Conservation (phyloP, 2,888 invertebrate species). For the Parasteatoda lunata region DNA sequence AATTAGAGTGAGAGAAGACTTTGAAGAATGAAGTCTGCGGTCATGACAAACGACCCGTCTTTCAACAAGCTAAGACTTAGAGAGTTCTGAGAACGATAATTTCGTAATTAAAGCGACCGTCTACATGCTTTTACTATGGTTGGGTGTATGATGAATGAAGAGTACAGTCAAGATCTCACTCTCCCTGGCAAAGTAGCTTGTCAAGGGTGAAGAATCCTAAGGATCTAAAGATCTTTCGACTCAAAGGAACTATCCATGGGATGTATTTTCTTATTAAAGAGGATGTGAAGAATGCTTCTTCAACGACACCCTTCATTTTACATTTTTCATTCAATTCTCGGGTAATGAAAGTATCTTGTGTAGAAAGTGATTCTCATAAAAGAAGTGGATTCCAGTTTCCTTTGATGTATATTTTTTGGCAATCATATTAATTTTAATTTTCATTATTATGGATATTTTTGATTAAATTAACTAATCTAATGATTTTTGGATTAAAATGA, state of each 20-base stretch:
- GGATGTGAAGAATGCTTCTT: not conserved
- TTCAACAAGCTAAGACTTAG: not conserved
- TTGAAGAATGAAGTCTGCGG: not conserved
- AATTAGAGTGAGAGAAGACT: not conserved
- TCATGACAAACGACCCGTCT: not conserved
- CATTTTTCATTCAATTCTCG: not conserved
- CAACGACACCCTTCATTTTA: not conserved
- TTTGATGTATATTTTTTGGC: not conserved
- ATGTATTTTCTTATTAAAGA: not conserved
- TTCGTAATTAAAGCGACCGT: conserved; percentile 2
- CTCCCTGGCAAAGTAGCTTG: not conserved
- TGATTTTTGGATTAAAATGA: too few species aligned
- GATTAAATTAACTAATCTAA: too few species aligned
- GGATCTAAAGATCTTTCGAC: not conserved
- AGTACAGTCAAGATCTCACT: not conserved
- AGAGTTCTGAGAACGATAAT: not conserved
- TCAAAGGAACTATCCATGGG: not conserved
- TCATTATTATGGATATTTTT: too few species aligned
- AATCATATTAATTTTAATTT: too few species aligned
- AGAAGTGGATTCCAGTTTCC: not conserved
- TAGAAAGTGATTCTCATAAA: not conserved
- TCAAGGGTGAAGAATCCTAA: not conserved
- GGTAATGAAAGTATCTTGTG: not conserved
- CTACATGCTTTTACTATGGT: conserved; percentile 11
- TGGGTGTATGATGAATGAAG: conserved; percentile 25